Conservation (phyloP, 2,113 vertebrate species). For the Trichomycterus rosablanca region DNA sequence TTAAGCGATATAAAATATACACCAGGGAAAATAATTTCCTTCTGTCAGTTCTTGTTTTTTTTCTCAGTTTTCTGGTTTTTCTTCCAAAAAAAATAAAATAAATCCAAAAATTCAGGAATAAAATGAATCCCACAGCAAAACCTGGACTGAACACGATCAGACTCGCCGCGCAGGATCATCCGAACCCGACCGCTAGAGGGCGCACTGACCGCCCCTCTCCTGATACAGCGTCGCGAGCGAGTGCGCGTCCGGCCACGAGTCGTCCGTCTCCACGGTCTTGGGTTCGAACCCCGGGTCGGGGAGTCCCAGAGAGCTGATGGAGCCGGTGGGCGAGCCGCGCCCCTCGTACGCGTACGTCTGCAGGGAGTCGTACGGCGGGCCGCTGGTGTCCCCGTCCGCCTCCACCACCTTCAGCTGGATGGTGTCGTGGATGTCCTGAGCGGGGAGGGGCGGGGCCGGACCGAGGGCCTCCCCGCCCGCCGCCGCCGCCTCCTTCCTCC, state of each 20-base stretch:
- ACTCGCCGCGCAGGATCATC: conserved; percentile 6
- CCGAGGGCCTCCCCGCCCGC: conserved; percentile 53
- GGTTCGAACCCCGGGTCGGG: conserved; percentile 76
- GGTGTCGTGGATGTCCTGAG: conserved; percentile 79
- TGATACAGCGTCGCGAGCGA: conserved; percentile 76
- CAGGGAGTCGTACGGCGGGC: conserved; percentile 93
- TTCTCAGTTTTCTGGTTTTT: conserved; percentile 55
- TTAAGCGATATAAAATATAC: conserved; percentile 83
- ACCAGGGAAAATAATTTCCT: conserved; percentile 76
- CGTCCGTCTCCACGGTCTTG: conserved; percentile 83
- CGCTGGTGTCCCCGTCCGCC: conserved; percentile 83
- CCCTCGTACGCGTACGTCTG: conserved; percentile 97
- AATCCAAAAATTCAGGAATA: too few species aligned
- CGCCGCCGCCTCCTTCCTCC: conserved; percentile 63
- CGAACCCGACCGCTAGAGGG: conserved; percentile 33
- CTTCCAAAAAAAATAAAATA: conserved; percentile 47
- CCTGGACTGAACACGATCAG: conserved; percentile 55
- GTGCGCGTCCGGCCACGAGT: conserved; percentile 86
- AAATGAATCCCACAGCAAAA: conserved; percentile 70
- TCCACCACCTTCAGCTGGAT: conserved; percentile 87
- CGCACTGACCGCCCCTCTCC: conserved; percentile 55
- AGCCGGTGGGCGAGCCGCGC: conserved; percentile 82
- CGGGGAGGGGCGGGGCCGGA: conserved; percentile 62
- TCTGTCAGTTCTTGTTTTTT: conserved; percentile 49
- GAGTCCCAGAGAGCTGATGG: conserved; percentile 91